Percentiles rank a stretch among this genome's conserved stretches.
phyloP scores from a whole-genome alignment of 2,797 vertebrate genomes.

The Dryobates pubescens region DNA sequence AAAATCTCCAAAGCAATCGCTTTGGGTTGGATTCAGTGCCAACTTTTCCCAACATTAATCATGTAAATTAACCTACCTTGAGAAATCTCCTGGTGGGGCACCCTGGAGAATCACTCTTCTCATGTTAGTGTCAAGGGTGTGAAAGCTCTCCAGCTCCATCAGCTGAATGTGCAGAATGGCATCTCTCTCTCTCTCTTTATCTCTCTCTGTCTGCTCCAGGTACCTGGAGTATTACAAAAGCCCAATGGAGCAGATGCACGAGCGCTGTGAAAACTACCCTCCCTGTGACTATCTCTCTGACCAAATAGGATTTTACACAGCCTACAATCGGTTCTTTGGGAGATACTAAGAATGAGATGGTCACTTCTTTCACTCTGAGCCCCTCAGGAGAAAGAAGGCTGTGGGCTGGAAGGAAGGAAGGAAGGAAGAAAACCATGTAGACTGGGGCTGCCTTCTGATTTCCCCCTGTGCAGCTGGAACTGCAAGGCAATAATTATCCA shows the following conservation, averaged over 20 bases:
- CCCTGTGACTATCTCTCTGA: constrained; percentile 85
- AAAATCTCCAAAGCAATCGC: not conserved
- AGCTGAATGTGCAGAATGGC: not conserved
- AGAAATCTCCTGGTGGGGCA: not conserved
- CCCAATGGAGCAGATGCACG: constrained; percentile 73
- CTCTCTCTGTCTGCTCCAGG: constrained; percentile 46
- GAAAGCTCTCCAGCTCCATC: not conserved
- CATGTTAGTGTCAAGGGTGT: not conserved
- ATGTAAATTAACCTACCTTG: not conserved
- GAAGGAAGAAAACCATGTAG: constrained; percentile 24
- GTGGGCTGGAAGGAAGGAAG: constrained; percentile 33
- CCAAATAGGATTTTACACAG: constrained; percentile 80
- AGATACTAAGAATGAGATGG: constrained; percentile 55
- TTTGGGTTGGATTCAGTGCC: not conserved
- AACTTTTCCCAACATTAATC: not conserved
- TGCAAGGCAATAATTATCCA: not conserved
- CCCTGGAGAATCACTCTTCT: not conserved
- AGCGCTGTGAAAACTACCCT: constrained; percentile 83
- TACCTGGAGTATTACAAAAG: constrained; percentile 37
- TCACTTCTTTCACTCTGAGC: not conserved
- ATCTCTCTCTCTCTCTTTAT: not conserved
- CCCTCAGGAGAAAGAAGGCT: not conserved
- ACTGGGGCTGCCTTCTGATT: not conserved
- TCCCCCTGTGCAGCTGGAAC: not conserved
- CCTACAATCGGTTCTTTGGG: constrained; percentile 83